Base-by-base conservation (phyloP, 2,888 invertebrate genomes). In the Scelioninae gen. 2 region DNA sequence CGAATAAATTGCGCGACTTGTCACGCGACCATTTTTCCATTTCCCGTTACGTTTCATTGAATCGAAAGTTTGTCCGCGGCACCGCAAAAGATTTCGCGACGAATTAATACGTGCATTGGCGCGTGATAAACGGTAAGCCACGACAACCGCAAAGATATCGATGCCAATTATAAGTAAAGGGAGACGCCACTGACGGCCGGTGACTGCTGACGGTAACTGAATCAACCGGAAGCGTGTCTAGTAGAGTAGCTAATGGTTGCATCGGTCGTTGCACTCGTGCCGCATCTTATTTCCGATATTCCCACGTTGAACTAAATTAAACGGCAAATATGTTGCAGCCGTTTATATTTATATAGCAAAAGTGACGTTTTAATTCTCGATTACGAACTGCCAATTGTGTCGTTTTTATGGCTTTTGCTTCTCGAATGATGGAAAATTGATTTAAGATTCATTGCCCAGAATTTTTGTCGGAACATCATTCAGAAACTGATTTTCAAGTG, bases 161-260 rank as follows among this genome's bases (percentile, higher is more conserved):
- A 65, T 41, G 48, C 55, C 50, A 58, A 67, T 67, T 67, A 67
- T 19, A 4, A 52, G 60, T 67, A 58, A 58, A 67, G 68, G 37
- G 68, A 68, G 35, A 60, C 57, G 63, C 43, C 45, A 46, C 45
- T 28, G 58, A 53, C 41, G 25, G 33, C 39, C 46, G 39, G 63
- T 63, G 63, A 70, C 71, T 71, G 58, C 45, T 50, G 71, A 71
- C 58, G 71, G 64, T 64, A 58, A 58, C 71, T 52, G 64, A 71
- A 71, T 50, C 58, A 58, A 64, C 71, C 71, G 70, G 63, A 71
- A 71, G 64, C 37, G 50, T 18, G 37, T 71, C 70, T 52, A 70
- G 70, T 50, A 35, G 57, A 63, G 63, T 57, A 63, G 57, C 58
- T 71, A 64, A 71, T 63, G 64, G 57, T 64, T 39, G 57, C 50